Evolutionary conservation across 1,140 invertebrate species (phyloP).

Genomic region (Brachionus rubens): DNA sequence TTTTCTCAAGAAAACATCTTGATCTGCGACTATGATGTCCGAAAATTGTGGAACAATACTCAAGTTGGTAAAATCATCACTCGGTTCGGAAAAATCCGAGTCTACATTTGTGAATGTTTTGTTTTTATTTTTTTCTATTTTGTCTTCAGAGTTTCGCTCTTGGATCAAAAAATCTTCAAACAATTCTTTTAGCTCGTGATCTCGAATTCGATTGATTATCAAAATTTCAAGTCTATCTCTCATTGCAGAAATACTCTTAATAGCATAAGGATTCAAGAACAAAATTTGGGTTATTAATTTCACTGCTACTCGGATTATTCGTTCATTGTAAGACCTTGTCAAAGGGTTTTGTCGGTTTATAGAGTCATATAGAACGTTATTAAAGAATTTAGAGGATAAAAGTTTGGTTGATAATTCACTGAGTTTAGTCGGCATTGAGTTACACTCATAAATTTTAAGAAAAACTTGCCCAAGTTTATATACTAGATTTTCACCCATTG

Average conservation of each 20-base stretch:
- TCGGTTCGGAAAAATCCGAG: not conserved
- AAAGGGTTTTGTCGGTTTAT: not conserved
- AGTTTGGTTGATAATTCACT: not conserved
- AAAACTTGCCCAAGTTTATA: not conserved
- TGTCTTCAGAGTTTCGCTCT: not conserved
- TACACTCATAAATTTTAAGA: not conserved
- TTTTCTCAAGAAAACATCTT: slow-evolving; percentile 60
- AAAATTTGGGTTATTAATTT: slow-evolving; percentile 4
- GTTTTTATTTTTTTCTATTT: not conserved
- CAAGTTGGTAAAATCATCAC: slow-evolving; percentile 55
- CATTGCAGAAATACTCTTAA: not conserved
- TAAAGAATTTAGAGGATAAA: slow-evolving; percentile 3
- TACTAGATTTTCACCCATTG: not conserved
- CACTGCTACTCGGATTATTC: not conserved
- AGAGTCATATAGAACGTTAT: not conserved
- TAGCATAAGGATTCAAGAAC: not conserved
- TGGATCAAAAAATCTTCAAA: not conserved
- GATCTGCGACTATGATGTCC: slow-evolving; percentile 51
- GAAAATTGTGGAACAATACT: slow-evolving; percentile 51
- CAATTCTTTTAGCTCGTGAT: slow-evolving; percentile 1
- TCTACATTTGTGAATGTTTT: slow-evolving; percentile 8
- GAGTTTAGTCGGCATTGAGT: not conserved
- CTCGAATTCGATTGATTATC: not conserved
- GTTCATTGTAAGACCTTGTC: not conserved
- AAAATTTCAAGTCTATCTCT: slow-evolving; percentile 20